phyloP scores from a whole-genome alignment of 1,140 invertebrate genomes.

The Ptiloglossa arizonensis region DNA sequence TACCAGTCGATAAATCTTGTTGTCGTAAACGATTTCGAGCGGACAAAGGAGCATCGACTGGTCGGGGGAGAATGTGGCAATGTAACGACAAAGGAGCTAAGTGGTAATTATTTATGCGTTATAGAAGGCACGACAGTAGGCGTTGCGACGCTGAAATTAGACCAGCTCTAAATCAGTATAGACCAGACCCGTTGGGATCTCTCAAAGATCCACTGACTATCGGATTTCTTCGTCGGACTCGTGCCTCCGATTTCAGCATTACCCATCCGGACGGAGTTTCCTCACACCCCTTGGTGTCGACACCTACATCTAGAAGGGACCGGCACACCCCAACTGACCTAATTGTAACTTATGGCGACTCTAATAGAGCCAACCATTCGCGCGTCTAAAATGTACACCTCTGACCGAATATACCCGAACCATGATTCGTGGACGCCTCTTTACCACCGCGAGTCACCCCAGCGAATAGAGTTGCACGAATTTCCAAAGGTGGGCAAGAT shows the following conservation, averaged over 20 bases:
- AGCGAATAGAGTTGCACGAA: too few relatives aligned
- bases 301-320: constrained; percentile 63
- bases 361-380: constrained; percentile 68
- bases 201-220: background rate
- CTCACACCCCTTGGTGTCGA: constrained; percentile 48
- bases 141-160: constrained; percentile 69
- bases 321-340: constrained; percentile 72
- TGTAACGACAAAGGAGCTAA: constrained; percentile 73
- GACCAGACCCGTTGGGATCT: constrained; percentile 55
- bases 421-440: constrained; percentile 44
- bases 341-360: constrained; percentile 79
- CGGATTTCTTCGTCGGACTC: constrained; percentile 18
- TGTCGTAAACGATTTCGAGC: constrained; percentile 61
- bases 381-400: constrained; percentile 55
- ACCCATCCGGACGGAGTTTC: constrained; percentile 30
- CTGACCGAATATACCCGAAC: constrained; percentile 30
- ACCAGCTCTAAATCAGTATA: constrained; percentile 75
- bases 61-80: constrained; percentile 46
- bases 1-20: constrained; percentile 73
- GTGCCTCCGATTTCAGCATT: constrained; percentile 35
- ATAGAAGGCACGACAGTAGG: constrained; percentile 55
- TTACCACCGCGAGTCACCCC: constrained; percentile 1
- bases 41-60: constrained; percentile 65
- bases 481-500: background rate
- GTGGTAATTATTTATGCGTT: constrained; percentile 78